phyloP scores from a whole-genome alignment of 2,888 invertebrate genomes.

The Acanthopleura granulata region DNA sequence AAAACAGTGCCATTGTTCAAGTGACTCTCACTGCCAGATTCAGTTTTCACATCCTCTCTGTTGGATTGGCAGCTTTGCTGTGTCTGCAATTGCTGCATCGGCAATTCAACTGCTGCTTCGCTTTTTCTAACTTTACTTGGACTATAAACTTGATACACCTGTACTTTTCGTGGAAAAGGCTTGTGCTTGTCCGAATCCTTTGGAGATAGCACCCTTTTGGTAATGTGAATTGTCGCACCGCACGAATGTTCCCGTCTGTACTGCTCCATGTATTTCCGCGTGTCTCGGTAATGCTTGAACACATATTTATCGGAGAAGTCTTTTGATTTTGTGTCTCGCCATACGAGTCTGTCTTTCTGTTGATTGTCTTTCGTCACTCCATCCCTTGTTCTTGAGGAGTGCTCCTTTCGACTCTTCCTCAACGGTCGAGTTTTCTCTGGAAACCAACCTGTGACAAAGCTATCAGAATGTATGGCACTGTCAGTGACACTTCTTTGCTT shows the following conservation, averaged over 20 bases:
- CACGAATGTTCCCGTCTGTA: constrained; percentile 41
- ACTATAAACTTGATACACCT: neutral
- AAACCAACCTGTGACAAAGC: constrained; percentile 43
- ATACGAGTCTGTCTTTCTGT: neutral
- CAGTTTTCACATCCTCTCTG: too few relatives aligned
- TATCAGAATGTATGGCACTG: too few relatives aligned
- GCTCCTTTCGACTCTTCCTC: constrained; percentile 30
- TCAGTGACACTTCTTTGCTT: too few relatives aligned
- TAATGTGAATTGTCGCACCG: neutral
- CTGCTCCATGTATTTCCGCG: constrained; percentile 42
- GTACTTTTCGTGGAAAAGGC: neutral
- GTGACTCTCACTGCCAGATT: too few relatives aligned
- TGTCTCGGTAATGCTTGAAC: constrained; percentile 46
- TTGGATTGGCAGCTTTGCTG: too few relatives aligned
- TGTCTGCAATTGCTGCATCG: neutral
- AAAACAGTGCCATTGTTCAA: too few relatives aligned
- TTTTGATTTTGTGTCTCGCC: neutral
- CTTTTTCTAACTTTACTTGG: neutral
- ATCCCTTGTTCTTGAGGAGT: constrained; percentile 30
- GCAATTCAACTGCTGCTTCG: neutral
- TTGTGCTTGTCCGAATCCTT: neutral
- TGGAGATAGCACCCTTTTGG: neutral
- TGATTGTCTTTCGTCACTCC: constrained; percentile 28
- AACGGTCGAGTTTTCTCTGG: constrained; percentile 41
- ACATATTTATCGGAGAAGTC: constrained; percentile 29